Base-by-base conservation (phyloP, 2,113 vertebrate genomes). In the Uropsilus gracilis region DNA sequence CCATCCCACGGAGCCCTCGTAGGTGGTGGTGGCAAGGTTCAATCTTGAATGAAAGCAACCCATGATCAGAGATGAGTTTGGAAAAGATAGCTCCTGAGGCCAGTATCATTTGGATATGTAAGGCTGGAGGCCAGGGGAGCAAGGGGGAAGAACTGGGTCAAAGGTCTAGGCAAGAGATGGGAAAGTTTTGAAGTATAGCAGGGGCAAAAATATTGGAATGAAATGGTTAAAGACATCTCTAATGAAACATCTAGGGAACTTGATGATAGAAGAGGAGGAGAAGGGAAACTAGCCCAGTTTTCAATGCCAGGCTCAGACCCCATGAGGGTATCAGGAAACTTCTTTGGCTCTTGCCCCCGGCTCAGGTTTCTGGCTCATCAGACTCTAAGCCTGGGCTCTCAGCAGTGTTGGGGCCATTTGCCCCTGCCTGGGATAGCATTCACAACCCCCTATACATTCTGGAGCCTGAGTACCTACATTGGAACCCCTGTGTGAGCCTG, bases 11-110 rank as follows among this genome's bases (percentile, higher is more conserved):
- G 34, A 9, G 50, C 53, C 16, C 39, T 86, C 69, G 59, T 8
- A 57, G 53, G 55, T 68, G 16, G 46, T 76, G 9, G 32, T 7
- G 30, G 4, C 13, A 39, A 39, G 34, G 18, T 46, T 37, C 22
- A 32, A 73, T 68, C 30, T 69, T 71, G 46, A 42, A 28, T 24
- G 26, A 22, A 81, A 4, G 24, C 28, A 48, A 63, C 34, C 17
- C 39, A 69, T 68, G 26, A 69, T 84, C 61, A 93, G 71, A 94
- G 12, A n/a, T 94, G 44, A 94, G 37, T 90, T 89, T 80, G 61
- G n/a, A 63, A 89, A 94, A 88, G 28, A 57, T 64, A 72, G 10
- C 50, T 69, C 57, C 80, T 63, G n/a, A 76, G 94, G 32, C 10
- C 75, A 80, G 17, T 75, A 9, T 30, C 2, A 44, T 93, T 86